Percentiles rank a stretch among this genome's conserved stretches.
phyloP scores from a whole-genome alignment of 2,888 invertebrate genomes.

The Drosophila crucigera region DNA sequence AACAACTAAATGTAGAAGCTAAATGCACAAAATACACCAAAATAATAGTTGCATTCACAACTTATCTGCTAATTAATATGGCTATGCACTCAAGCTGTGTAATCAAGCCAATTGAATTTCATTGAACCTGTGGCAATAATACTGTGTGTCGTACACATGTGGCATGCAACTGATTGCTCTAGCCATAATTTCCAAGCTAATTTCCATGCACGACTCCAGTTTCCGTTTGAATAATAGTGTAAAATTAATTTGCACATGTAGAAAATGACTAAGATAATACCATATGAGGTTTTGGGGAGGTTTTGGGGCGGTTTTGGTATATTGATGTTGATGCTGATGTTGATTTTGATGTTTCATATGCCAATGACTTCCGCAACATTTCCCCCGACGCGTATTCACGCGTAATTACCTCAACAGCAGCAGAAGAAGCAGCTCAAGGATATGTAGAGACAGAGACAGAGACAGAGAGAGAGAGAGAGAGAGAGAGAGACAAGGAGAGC shows the following conservation, averaged over 20 bases:
- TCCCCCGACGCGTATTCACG: constrained; percentile 49
- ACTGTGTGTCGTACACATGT: constrained; percentile 6
- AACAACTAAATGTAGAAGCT: background rate
- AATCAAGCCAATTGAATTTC: background rate
- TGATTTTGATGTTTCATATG: constrained; percentile 58
- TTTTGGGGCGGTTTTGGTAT: constrained; percentile 1
- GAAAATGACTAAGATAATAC: constrained; percentile 51
- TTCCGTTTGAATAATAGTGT: constrained; percentile 47
- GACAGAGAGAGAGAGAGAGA: background rate
- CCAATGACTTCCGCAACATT: constrained; percentile 33
- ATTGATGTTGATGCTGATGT: constrained; percentile 30
- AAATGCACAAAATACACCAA: background rate
- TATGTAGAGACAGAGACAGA: background rate
- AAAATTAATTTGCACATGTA: constrained; percentile 59
- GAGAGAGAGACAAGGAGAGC: background rate
- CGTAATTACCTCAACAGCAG: constrained; percentile 61
- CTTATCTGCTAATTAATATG: background rate
- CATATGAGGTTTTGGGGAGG: background rate
- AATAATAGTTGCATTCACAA: background rate
- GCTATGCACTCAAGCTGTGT: background rate
- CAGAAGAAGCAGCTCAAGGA: background rate
- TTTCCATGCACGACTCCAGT: constrained; percentile 10
- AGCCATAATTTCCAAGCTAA: constrained; percentile 28
- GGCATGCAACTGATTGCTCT: constrained; percentile 18
- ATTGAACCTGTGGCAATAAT: constrained; percentile 9